A percentile compares a stretch with the other conserved stretches of the same genome.
phyloP scores from a whole-genome alignment of 2,113 vertebrate genomes.

The Onychostruthus taczanowskii region DNA sequence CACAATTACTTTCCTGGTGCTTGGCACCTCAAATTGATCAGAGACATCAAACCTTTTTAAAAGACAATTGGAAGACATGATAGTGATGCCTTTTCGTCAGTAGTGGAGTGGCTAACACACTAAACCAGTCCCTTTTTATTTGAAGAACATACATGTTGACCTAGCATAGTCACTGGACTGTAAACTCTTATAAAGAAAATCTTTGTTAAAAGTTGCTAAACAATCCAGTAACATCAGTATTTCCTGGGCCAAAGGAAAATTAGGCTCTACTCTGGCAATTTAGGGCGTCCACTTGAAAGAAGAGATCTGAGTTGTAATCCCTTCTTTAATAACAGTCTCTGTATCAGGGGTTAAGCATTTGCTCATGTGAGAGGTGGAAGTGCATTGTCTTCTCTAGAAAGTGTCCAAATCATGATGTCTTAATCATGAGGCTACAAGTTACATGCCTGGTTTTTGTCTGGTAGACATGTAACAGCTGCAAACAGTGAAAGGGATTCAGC shows the following conservation, averaged over 20 bases:
- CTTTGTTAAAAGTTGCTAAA: not conserved
- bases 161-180: not conserved
- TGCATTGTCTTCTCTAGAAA: not conserved
- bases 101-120: not conserved
- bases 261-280: not conserved
- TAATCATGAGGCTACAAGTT: not conserved
- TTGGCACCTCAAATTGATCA: not conserved
- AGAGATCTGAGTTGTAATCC: not conserved
- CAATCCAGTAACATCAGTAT: not conserved
- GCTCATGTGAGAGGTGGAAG: not conserved
- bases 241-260: not conserved
- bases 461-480: not conserved
- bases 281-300: not conserved
- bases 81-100: not conserved
- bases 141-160: not conserved
- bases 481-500: not conserved
- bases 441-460: not conserved
- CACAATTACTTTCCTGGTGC: not conserved
- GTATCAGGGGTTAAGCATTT: not conserved
- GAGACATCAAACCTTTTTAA: not conserved
- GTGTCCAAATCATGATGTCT: not conserved
- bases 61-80: not conserved
- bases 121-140: rapidly evolving
- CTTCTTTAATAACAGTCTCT: not conserved
- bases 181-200: not conserved